Base-by-base conservation (phyloP, 2,113 vertebrate genomes). In the Myxocyprinus asiaticus region DNA sequence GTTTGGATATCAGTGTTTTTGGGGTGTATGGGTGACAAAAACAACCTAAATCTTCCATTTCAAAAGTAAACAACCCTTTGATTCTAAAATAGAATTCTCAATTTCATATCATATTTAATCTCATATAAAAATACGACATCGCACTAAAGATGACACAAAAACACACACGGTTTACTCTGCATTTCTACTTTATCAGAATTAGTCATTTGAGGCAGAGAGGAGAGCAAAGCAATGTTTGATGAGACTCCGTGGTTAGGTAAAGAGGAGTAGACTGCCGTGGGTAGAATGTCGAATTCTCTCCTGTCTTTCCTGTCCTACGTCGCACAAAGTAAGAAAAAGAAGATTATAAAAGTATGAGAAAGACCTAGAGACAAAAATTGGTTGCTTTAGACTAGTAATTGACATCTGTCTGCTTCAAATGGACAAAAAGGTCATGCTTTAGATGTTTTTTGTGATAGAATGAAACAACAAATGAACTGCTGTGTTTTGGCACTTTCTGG, bases 161-260 rank as follows among this genome's bases (percentile, higher is more conserved):
- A 63, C 9, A 0, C 58, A 53, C 22, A 44, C 7, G 77, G 80
- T 86, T 89, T 80, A 83, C 76, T 61, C 56, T 0, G 68, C 80
- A 67, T 86, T 77, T 87, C 62, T 80, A 84, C 65, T 80, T 78
- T 82, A 84, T 85, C 81, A 82, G 68, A 89, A 91, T 91, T 90
- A 90, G 88, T 91, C 90, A 91, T 84, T 90, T 83, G 82, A 82
- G 59, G 82, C 63, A 77, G 67, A 56, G 66, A 58, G 77, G 64
- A 81, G 78, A 59, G 55, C 62, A 80, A 66, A 85, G 76, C 72
- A 67, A 78, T 81, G 85, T 91, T 90, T 90, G 89, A 92, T 87
- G 86, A 74, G 67, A 65, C 78, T 87, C 76, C 84, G 83, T 83
- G 85, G 81, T 81, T 83, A 75, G 83, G 82, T 84, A 86, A 83